Evolutionary conservation across 2,888 invertebrate species (phyloP), one percentile per base, ranked within the genome.

Genomic region (Drosophila picticornis): DNA sequence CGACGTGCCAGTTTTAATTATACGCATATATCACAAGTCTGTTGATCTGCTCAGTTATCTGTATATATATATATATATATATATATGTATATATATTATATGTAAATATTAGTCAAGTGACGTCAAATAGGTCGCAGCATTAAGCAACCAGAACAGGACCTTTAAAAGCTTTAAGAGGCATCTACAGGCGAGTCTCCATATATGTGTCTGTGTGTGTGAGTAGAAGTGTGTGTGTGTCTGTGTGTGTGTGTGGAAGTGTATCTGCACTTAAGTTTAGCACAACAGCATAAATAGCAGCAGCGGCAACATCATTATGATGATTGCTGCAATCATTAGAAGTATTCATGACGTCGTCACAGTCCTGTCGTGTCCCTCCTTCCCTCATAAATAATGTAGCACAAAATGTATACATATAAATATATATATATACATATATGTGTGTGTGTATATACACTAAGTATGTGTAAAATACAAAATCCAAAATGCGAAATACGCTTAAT

Each of bases 401-500:
- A 70, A 32, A 63, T 34, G 36, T 53, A 64, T 34, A 66, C 13
- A 46, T 36, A 29, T 13, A 13, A 13, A n/a, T 34, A 34, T 22
- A 34, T 13, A 34, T 5, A 29, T 13, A 22, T 29, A 22, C 16
- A 29, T 16, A 31, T 31, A 6, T 31, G 4, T 34, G 25, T 53
- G 25, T 53, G 7, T 36, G 25, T 38, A 10, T 32, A 19, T 38
- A 4, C 5, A 22, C 31, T 40, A 9, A 25, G 43, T 60, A 27
- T 63, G 75, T 46, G 43, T 46, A 77, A 76, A 77, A 77, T 72
- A 77, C 53, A 58, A 74, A 79, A 75, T 80, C 63, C 80, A 67
- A 75, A 78, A 80, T 71, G 76, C 48, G 67, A 80, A 77, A 75
- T 70, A 65, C 67, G 73, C 73, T 88, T 86, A 85, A 84, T 88